Evolutionary conservation across 1,140 invertebrate species (phyloP).

Genomic region (Conopomorpha cramerella): DNA sequence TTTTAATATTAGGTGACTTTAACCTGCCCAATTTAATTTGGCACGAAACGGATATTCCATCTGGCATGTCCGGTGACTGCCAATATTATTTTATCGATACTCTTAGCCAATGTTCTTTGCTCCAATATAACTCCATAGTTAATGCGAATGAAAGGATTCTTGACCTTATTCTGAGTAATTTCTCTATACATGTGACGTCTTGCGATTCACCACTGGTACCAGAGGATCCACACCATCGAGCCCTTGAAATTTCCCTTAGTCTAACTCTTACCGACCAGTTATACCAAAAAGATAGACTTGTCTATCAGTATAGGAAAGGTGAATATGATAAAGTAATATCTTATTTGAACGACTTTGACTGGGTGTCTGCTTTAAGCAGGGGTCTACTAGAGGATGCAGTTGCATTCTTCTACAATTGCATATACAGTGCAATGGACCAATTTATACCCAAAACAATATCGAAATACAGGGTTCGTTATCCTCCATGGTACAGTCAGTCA

Average conservation of each 20-base stretch:
- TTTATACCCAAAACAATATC: background rate
- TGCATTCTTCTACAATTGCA: too few relatives aligned
- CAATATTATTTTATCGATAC: background rate
- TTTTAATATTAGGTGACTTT: too few relatives aligned
- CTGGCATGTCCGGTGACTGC: background rate
- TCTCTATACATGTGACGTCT: background rate
- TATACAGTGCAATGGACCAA: conserved; percentile 4
- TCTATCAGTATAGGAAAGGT: background rate
- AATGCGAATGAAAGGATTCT: background rate
- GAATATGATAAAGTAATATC: too few relatives aligned
- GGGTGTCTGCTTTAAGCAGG: too few relatives aligned
- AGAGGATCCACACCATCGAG: background rate
- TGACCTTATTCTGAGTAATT: background rate
- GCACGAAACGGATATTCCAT: too few relatives aligned
- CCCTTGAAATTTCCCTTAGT: too few relatives aligned
- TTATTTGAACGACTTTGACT: too few relatives aligned
- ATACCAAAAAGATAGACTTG: background rate
- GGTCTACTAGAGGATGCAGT: too few relatives aligned
- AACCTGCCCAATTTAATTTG: too few relatives aligned
- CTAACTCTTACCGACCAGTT: background rate
- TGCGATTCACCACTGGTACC: background rate
- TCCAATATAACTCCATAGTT: background rate
- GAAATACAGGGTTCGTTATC: conserved; percentile 1
- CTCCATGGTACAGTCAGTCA: conserved; percentile 3
- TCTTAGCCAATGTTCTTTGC: background rate